These are phyloP conservation scores for Hedya salicella DNA, from an alignment of 2,888 invertebrate genomes.

Conservation along the genomic window DNA sequence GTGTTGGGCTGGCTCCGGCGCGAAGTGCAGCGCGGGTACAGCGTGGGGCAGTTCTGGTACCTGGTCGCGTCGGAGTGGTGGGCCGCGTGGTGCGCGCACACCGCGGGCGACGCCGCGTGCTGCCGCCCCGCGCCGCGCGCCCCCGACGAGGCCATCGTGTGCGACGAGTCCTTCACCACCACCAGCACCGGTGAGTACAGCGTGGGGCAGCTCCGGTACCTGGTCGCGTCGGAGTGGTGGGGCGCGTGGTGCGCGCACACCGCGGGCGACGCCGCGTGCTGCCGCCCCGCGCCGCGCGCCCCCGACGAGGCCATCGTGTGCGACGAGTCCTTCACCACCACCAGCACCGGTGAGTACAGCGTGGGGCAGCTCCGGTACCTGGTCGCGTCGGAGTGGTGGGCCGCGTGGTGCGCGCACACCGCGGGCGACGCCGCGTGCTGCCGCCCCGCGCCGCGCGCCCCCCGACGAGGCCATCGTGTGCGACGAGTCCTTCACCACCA, in stretches of 20 bases:
- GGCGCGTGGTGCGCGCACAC: constrained; percentile 90
- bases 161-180: constrained; percentile 89
- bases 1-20: constrained; percentile 93
- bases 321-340: constrained; percentile 89
- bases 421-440: constrained; percentile 65
- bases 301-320: constrained; percentile 95
- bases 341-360: constrained; percentile 81
- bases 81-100: constrained; percentile 91
- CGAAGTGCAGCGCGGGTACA: constrained; percentile 90
- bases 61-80: constrained; percentile 95
- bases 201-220: not conserved
- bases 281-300: constrained; percentile 90
- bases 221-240: constrained; percentile 90
- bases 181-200: constrained; percentile 77
- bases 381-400: constrained; percentile 95
- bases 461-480: constrained; percentile 87
- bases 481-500: constrained; percentile 89
- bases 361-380: too few species aligned
- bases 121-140: constrained; percentile 60
- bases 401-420: constrained; percentile 90
- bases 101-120: constrained; percentile 69
- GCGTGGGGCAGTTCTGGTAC: constrained; percentile 95
- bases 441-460: constrained; percentile 48
- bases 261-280: constrained; percentile 80
- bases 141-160: constrained; percentile 87